Conservation (phyloP, 2,797 vertebrate genomes). For the Sebastes nivosus region DNA sequence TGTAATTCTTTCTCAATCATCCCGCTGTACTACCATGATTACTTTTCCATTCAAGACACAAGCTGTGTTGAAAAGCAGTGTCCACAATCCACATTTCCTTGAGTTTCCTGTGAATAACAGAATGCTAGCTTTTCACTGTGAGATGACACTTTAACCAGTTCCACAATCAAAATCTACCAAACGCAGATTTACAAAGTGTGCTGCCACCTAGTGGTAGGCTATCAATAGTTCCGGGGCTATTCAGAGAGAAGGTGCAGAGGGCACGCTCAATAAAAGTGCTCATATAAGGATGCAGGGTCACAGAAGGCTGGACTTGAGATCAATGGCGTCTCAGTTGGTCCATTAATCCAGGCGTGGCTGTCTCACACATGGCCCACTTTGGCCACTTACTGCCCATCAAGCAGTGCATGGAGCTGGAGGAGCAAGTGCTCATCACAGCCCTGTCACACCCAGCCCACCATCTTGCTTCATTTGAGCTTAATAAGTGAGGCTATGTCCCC, state of each 20-base stretch:
- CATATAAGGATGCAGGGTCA: constrained; percentile 22
- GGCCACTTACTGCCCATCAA: constrained; percentile 63
- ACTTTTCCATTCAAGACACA: background rate
- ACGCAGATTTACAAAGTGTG: background rate
- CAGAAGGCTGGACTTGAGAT: constrained; percentile 38
- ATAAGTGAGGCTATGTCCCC: constrained; percentile 40
- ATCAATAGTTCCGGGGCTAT: background rate
- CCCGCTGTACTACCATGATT: background rate
- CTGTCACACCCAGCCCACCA: constrained; percentile 33
- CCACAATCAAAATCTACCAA: background rate
- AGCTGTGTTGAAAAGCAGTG: background rate
- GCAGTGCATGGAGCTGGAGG: constrained; percentile 50
- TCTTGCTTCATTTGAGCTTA: constrained; percentile 27
- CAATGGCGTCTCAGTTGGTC: constrained; percentile 53
- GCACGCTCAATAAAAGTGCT: background rate
- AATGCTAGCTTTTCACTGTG: background rate
- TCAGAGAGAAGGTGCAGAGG: background rate
- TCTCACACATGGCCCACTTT: constrained; percentile 58
- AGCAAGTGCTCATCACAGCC: constrained; percentile 54
- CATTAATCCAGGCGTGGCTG: constrained; percentile 49
- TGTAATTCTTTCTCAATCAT: background rate
- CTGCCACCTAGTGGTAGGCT: background rate
- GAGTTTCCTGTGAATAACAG: background rate
- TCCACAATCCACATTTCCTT: background rate
- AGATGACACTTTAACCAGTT: background rate